Base-by-base conservation (phyloP, 2,797 vertebrate species). In the Ctenopoma multispine region DNA sequence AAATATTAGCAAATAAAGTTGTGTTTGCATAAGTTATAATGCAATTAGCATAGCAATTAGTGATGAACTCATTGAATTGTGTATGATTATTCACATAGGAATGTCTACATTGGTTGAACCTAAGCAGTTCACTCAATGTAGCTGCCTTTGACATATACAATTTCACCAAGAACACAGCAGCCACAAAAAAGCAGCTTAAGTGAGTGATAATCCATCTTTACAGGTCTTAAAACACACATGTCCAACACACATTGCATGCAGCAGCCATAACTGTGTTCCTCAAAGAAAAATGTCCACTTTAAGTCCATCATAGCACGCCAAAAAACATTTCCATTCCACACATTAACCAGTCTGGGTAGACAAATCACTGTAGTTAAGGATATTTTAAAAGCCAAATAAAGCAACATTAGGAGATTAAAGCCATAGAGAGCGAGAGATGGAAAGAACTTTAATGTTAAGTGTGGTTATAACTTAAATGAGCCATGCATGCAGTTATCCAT, bases 321-420 rank as follows among this genome's bases (percentile, higher is more conserved):
- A 66, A 57, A 76, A 62, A 72, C 53, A 69, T 77, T 58, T 24
- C 34, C 18, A 12, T 50, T 14, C 38, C 41, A 71, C 84, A 34
- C 79, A 79, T 87, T 51, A 82, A 70, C 40, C 54, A 77, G 53
- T 53, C 53, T 14, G 23, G 15, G 63, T 41, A 66, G 56, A 44
- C 38, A 20, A 46, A 69, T 60, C 4, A 14, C 65, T 49, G 62
- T 24, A 13, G 23, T 36, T 67, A 21, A 59, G 69, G 43, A 68
- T 71, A 41, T 58, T 77, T 69, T 55, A 46, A 73, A 70, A 72
- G 18, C 21, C 48, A 72, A 71, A 69, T 57, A 59, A 79, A 77
- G 72, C 20, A 65, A 47, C 63, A 60, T 75, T 55, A 34, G 14
- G 15, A 67, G 64, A 80, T 75, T 73, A 69, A 68, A 64, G 43